Conservation (phyloP, 2,888 invertebrate species). For the Copidosoma aretas region DNA sequence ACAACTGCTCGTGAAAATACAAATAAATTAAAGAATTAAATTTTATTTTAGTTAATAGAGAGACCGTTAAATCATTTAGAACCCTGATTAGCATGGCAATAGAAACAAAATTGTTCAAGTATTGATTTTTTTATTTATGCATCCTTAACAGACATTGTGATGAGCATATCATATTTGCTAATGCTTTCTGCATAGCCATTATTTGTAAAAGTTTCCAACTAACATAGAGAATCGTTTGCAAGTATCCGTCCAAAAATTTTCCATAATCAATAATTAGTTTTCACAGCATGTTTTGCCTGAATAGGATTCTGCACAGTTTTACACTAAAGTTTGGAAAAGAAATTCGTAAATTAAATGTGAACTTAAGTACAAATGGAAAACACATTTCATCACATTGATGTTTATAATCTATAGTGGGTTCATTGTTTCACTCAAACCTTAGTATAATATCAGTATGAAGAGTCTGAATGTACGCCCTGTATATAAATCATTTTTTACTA, state of each 20-base stretch:
- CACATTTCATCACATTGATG: no score
- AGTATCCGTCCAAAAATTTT: conserved; percentile 15
- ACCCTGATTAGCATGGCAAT: no score
- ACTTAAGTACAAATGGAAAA: no score
- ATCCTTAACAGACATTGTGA: conserved; percentile 7
- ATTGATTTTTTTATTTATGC: conserved; percentile 4
- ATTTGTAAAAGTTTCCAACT: conserved; percentile 10
- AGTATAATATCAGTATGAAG: conserved; percentile 14
- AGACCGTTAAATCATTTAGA: no score
- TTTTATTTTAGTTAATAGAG: no score
- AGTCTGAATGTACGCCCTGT: conserved; percentile 19
- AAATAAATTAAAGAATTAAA: no score
- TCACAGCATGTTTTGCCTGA: no score
- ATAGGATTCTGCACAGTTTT: no score
- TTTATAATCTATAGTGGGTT: conserved; percentile 18
- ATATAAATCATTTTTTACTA: conserved; percentile 8
- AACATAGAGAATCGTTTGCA: conserved; percentile 15
- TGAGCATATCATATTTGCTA: conserved; percentile 16
- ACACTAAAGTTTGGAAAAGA: no score
- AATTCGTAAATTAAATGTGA: no score
- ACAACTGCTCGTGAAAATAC: no score
- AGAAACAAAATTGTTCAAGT: conserved; percentile 1
- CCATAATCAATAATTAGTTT: background rate
- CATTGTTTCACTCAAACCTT: conserved; percentile 11
- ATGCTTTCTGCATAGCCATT: no score